Evolutionary conservation across 2,888 invertebrate genomes (phyloP).

Genomic region (Iphiclides podalirius): DNA sequence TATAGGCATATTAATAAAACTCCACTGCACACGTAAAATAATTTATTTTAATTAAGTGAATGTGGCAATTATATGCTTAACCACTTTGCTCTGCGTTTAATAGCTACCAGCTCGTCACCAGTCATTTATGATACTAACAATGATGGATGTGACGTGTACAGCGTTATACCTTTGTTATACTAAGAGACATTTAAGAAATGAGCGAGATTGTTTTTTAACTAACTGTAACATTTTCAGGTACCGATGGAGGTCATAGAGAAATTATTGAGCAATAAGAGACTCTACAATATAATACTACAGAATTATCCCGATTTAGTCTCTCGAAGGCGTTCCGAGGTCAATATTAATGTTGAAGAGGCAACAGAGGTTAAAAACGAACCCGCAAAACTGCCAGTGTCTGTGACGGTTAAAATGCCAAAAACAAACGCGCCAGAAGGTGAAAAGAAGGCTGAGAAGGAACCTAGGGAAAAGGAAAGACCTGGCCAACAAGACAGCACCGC

Average conservation of each 20-base stretch:
- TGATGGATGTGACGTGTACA: too few relatives aligned
- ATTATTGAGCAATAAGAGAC: slow-evolving; percentile 80
- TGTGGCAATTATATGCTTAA: too few relatives aligned
- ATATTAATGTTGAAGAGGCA: slow-evolving; percentile 54
- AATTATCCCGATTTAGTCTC: slow-evolving; percentile 84
- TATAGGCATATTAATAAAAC: too few relatives aligned
- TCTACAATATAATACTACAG: slow-evolving; percentile 84
- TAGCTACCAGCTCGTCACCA: too few relatives aligned
- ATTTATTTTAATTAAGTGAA: too few relatives aligned
- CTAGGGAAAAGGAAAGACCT: slow-evolving; percentile 24
- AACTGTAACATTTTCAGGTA: slow-evolving; percentile 80
- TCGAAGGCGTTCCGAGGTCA: slow-evolving; percentile 81
- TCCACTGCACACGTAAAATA: too few relatives aligned
- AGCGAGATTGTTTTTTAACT: too few relatives aligned
- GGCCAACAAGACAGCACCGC: slow-evolving; percentile 21
- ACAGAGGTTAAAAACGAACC: slow-evolving; percentile 30
- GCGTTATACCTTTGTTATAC: too few relatives aligned
- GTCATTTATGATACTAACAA: too few relatives aligned
- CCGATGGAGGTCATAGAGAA: slow-evolving; percentile 86
- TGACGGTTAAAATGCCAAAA: slow-evolving; percentile 34
- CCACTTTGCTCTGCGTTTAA: too few relatives aligned
- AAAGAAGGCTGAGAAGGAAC: slow-evolving; percentile 20
- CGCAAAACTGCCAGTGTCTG: slow-evolving; percentile 32
- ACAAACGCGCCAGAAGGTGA: slow-evolving; percentile 17
- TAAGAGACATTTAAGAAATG: too few relatives aligned